Conservation (phyloP, 2,888 invertebrate genomes). For the Drosophila robusta region DNA sequence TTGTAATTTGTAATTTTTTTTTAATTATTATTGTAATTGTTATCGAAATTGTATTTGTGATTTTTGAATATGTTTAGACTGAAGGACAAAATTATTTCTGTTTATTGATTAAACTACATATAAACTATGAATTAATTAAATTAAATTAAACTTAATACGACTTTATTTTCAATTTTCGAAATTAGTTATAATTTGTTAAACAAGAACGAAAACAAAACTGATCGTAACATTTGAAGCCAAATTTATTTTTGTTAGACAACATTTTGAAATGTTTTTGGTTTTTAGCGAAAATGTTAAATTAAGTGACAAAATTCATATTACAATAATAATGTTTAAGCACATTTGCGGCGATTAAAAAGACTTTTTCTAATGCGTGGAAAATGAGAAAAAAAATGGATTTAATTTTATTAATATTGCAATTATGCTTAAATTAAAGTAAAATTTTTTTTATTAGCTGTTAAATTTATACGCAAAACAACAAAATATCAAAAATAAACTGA, state of each 20-base stretch:
- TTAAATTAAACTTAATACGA: constrained; percentile 60
- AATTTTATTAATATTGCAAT: constrained; percentile 66
- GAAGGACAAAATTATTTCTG: constrained; percentile 78
- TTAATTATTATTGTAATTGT: constrained; percentile 79
- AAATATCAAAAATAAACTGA: constrained; percentile 68
- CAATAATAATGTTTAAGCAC: constrained; percentile 76
- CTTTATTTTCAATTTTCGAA: constrained; percentile 48
- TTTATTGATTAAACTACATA: constrained; percentile 60
- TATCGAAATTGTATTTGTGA: constrained; percentile 81
- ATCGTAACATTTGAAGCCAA: constrained; percentile 60
- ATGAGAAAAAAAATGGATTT: constrained; percentile 59
- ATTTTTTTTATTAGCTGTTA: constrained; percentile 80
- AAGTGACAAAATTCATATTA: constrained; percentile 64
- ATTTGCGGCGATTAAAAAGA: constrained; percentile 81
- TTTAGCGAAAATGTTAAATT: constrained; percentile 57
- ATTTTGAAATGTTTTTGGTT: constrained; percentile 38
- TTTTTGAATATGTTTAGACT: constrained; percentile 81
- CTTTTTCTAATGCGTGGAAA: constrained; percentile 67
- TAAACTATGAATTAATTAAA: constrained; percentile 63
- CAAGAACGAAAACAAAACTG: constrained; percentile 38
- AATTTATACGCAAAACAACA: constrained; percentile 75
- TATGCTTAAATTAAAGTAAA: constrained; percentile 72
- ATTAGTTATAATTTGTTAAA: constrained; percentile 61
- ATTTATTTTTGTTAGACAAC: constrained; percentile 54
- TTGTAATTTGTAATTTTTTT: constrained; percentile 70